Evolutionary conservation across 2,113 vertebrate species (phyloP).

Genomic region (Nicator chloris): DNA sequence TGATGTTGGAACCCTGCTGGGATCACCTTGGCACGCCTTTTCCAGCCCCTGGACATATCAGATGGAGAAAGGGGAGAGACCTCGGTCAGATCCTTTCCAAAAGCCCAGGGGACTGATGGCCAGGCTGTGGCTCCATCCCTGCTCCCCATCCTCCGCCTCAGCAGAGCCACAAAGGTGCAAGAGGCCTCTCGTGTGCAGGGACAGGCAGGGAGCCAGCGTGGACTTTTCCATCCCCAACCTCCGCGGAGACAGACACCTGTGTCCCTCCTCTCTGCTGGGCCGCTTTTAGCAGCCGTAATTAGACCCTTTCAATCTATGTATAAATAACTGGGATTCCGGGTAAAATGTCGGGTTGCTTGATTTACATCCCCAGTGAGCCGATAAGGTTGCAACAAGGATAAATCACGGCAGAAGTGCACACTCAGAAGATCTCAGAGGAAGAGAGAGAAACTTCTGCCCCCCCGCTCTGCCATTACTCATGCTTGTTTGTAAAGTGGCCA

Average conservation of each 20-base stretch:
- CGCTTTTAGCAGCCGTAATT: conserved; percentile 25
- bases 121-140: neutral
- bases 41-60: rapidly evolving
- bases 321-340: conserved; percentile 59
- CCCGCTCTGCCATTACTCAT: neutral
- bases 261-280: neutral
- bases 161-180: neutral
- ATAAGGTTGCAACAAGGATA: conserved; percentile 49
- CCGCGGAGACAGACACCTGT: neutral
- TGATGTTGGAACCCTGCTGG: rapidly evolving
- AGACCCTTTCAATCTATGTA: conserved; percentile 6
- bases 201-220: neutral
- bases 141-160: neutral
- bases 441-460: neutral
- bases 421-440: conserved; percentile 41
- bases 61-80: neutral
- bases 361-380: conserved; percentile 29
- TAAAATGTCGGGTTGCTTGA: neutral
- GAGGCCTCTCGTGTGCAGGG: neutral
- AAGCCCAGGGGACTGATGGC: neutral
- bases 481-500: conserved; percentile 14
- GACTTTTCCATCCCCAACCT: conserved; percentile 37
- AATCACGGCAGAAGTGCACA: conserved; percentile 22
- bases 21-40: neutral
- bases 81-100: neutral